A percentile compares a stretch with the other conserved stretches of the same genome.
phyloP scores from a whole-genome alignment of 2,888 invertebrate species.

The Drosophila quinaria region DNA sequence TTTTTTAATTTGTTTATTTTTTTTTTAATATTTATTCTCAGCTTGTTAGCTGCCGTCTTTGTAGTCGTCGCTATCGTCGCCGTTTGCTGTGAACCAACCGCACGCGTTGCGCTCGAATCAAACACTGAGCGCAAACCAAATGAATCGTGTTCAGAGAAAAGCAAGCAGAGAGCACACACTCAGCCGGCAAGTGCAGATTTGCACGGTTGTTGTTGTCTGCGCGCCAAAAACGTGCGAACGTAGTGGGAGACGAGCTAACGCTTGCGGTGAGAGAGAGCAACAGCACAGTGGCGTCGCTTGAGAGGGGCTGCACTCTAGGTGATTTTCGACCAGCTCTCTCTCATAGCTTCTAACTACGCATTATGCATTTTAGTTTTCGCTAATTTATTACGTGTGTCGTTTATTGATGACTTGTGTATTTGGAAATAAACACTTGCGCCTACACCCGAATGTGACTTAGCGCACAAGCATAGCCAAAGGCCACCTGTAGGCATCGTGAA shows the following conservation, averaged over 20 bases:
- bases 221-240: constrained; percentile 68
- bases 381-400: constrained; percentile 15
- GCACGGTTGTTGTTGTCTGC: constrained; percentile 53
- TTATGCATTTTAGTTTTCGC: constrained; percentile 3
- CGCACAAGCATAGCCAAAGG: constrained; percentile 2
- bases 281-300: constrained; percentile 32
- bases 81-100: constrained; percentile 61
- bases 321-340: background rate
- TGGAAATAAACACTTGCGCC: background rate
- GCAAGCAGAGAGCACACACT: constrained; percentile 24
- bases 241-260: constrained; percentile 14
- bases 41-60: constrained; percentile 26
- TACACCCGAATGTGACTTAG: background rate
- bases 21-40: constrained; percentile 50
- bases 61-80: constrained; percentile 17
- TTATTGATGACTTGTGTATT: background rate
- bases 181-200: constrained; percentile 61
- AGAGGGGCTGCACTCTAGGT: background rate
- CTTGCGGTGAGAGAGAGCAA: constrained; percentile 31
- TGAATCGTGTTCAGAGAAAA: constrained; percentile 26
- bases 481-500: constrained; percentile 46
- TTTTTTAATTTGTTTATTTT: constrained; percentile 15
- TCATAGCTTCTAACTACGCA: background rate
- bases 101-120: constrained; percentile 64
- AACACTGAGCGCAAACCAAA: constrained; percentile 49